Evolutionary conservation across 2,888 invertebrate species (phyloP).

Genomic region (Cephus pygmeus): DNA sequence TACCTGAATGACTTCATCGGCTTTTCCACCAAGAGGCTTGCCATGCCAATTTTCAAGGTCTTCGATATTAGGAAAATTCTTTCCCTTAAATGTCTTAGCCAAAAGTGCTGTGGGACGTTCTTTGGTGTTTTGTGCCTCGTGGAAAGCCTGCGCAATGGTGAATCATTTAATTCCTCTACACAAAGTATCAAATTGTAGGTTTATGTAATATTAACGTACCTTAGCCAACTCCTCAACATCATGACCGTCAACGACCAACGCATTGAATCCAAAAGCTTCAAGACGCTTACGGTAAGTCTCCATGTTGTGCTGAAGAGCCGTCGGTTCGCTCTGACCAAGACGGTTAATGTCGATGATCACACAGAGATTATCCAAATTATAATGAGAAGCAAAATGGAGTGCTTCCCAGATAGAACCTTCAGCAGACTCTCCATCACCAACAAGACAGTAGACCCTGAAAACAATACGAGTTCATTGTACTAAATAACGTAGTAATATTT

Average conservation of each 20-base stretch:
- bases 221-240: slow-evolving; percentile 91
- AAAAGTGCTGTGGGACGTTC: slow-evolving; percentile 92
- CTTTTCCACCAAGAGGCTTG: slow-evolving; percentile 89
- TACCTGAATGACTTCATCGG: slow-evolving; percentile 75
- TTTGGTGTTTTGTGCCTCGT: slow-evolving; percentile 78
- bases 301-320: slow-evolving; percentile 91
- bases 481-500: slow-evolving; percentile 7
- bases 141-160: slow-evolving; percentile 73
- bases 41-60: slow-evolving; percentile 98
- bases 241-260: slow-evolving; percentile 95
- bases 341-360: slow-evolving; percentile 98
- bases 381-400: slow-evolving; percentile 92
- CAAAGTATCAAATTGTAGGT: not conserved
- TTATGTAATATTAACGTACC: slow-evolving; percentile 51
- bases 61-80: slow-evolving; percentile 89
- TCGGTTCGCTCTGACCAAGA: slow-evolving; percentile 96
- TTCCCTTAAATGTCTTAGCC: slow-evolving; percentile 97
- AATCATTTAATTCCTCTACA: not conserved
- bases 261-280: slow-evolving; percentile 91
- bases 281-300: slow-evolving; percentile 86
- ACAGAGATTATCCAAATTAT: slow-evolving; percentile 95
- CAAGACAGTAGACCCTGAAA: slow-evolving; percentile 89
- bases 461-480: slow-evolving; percentile 6
- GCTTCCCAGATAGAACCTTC: slow-evolving; percentile 99
- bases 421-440: slow-evolving; percentile 98